These are phyloP conservation scores for Elanus axillaris DNA, from an alignment of 2,113 vertebrate species.

Conservation along the genomic window DNA sequence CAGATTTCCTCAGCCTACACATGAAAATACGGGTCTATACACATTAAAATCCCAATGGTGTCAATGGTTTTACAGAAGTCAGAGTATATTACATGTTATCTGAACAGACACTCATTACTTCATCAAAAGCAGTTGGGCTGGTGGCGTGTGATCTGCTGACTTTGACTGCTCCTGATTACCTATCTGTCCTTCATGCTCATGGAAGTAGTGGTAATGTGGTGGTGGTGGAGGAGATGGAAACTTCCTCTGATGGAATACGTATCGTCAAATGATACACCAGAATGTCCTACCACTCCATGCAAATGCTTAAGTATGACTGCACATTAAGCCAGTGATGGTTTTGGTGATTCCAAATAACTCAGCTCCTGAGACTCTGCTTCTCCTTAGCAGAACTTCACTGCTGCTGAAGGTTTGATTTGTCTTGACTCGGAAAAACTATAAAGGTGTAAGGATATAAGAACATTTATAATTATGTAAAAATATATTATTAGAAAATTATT, in stretches of 20 bases:
- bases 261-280: neutral
- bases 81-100: neutral
- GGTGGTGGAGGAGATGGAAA: neutral
- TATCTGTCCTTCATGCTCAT: neutral
- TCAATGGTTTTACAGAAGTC: constrained; percentile 1
- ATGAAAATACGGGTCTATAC: neutral
- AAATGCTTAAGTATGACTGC: neutral
- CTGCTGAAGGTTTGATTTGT: neutral
- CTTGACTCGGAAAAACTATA: neutral
- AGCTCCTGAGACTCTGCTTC: neutral
- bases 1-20: neutral
- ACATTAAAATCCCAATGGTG: neutral
- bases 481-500: neutral
- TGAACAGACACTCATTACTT: neutral
- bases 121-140: neutral
- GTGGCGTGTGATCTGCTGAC: neutral
- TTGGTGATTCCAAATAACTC: neutral
- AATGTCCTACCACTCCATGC: neutral
- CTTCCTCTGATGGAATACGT: neutral
- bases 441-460: neutral
- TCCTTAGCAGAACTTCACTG: neutral
- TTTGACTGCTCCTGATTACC: neutral
- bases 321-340: neutral
- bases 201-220: neutral
- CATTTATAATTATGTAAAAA: neutral